Evolutionary conservation across 2,888 invertebrate species (phyloP), one percentile per base, ranked within the genome.

Genomic region (Pseudoips prasinana): DNA sequence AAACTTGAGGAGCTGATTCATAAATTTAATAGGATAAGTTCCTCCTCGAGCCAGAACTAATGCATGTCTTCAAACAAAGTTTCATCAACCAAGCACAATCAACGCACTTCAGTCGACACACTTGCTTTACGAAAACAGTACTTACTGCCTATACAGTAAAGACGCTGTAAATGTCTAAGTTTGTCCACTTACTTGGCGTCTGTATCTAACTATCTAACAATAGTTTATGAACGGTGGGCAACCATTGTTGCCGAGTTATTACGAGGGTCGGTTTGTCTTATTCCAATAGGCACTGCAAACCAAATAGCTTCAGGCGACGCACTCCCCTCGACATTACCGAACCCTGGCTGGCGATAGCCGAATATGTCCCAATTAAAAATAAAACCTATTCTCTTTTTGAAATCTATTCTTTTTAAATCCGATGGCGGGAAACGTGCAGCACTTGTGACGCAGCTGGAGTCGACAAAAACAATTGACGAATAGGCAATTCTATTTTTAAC

Each of bases 281-380:
- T 73, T 67, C 73, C 82, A 79, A 83, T 82, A 81, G 71, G 73
- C 70, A 63, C 65, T 75, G 70, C 60, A 77, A 77, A 73, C 67
- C 73, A 85, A 85, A 86, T 75, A 86, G 75, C 87, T 78, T 50
- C 62, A 66, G 85, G 87, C 83, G 35, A 61, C 33, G 39, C 46
- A 49, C 54, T 56, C 79, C 79, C 78, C 65, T 52, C 59, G 56
- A 41, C 52, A 61, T 51, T 58, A 63, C 49, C 72, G 73, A 69
- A 60, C 53, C 60, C 58, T 59, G 62, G 58, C 62, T 64, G 46
- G 52, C 71, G 73, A 77, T 69, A 33, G 39, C 25, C 70, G 80
- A 86, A 86, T 85, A 85, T 86, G 83, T 79, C 83, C 83, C 84
- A 86, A 86, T 85, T 86, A 85, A 79, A 80, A 80, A 68, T 57